These are phyloP conservation scores for Apodemia hepburni DNA, from an alignment of 2,888 invertebrate species.

Conservation along the genomic window DNA sequence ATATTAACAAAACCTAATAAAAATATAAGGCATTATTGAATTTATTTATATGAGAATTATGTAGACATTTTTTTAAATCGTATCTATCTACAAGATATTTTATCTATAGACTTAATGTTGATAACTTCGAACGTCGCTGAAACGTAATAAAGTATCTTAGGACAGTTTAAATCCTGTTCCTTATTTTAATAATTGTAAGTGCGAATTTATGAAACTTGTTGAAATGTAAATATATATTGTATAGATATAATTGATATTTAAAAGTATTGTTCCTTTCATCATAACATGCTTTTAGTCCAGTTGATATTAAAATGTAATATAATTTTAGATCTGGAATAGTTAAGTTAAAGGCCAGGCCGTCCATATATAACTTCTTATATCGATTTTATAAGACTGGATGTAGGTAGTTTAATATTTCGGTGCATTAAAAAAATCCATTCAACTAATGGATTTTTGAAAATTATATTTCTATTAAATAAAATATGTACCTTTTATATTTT, in stretches of 20 bases:
- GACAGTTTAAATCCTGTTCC: not conserved
- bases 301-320: conserved; percentile 28
- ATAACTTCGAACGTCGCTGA: not conserved
- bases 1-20: no score
- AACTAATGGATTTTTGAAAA: not conserved
- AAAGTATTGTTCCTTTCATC: conserved; percentile 39
- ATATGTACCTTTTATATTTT: conserved; percentile 1
- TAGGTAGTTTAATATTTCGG: conserved; percentile 34
- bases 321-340: conserved; percentile 23
- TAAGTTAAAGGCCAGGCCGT: conserved; percentile 64
- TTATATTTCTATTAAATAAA: conserved; percentile 22
- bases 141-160: not conserved
- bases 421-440: conserved; percentile 20
- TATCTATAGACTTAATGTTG: not conserved
- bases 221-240: conserved; percentile 29
- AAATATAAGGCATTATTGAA: no score
- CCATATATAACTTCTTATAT: conserved; percentile 41
- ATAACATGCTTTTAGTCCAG: conserved; percentile 30
- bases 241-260: conserved; percentile 5
- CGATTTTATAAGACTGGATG: conserved; percentile 54
- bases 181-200: conserved; percentile 13
- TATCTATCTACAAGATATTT: no score
- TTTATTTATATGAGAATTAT: no score
- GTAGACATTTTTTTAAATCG: no score
- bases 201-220: conserved; percentile 8